These are phyloP conservation scores for Habropoda laboriosa DNA, from an alignment of 1,140 invertebrate genomes.

Conservation along the genomic window DNA sequence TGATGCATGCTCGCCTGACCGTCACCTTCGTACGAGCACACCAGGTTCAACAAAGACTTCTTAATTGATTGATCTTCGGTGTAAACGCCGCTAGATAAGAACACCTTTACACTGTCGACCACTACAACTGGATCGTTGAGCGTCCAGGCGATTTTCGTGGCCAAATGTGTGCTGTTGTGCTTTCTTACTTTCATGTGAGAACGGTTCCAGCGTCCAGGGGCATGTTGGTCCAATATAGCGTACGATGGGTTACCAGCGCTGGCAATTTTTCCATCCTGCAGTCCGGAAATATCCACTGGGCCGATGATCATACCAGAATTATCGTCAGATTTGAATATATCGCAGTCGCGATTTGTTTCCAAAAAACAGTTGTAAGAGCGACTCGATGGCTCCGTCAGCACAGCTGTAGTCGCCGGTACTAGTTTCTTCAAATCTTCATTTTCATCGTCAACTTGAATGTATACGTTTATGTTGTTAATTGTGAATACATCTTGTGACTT, in stretches of 20 bases:
- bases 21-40: not conserved
- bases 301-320: not conserved
- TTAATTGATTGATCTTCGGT: not conserved
- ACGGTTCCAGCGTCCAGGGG: not conserved
- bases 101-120: not conserved
- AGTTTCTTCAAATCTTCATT: not conserved
- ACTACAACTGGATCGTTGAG: not conserved
- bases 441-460: not conserved
- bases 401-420: not conserved
- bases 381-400: not conserved
- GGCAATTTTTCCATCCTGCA: not conserved
- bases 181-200: not conserved
- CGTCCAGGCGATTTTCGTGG: not conserved
- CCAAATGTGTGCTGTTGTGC: not conserved
- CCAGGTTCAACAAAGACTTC: not conserved
- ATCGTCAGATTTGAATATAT: not conserved
- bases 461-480: not conserved
- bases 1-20: not conserved
- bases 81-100: not conserved
- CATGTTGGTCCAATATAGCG: not conserved
- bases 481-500: not conserved
- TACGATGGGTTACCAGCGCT: not conserved
- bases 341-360: not conserved
- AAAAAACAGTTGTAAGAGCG: conserved; percentile 1
- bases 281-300: not conserved